Conservation (phyloP, 2,113 vertebrate species). For the Eurypyga helias region DNA sequence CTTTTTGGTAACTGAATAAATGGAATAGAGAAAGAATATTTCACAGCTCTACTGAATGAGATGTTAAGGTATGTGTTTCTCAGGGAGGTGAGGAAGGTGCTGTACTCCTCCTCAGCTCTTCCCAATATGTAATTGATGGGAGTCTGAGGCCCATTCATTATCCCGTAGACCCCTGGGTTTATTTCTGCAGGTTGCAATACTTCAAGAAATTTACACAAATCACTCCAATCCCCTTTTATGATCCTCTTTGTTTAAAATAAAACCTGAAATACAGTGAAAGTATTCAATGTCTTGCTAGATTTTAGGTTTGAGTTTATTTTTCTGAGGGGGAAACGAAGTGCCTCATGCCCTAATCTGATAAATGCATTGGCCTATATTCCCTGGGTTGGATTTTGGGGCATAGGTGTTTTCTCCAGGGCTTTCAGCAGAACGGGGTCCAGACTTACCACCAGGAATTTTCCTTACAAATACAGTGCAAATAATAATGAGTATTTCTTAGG, state of each 20-base stretch:
- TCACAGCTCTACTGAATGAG: background rate
- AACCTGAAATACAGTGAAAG: background rate
- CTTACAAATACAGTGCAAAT: background rate
- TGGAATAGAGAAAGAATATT: background rate
- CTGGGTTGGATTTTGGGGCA: background rate
- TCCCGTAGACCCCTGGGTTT: background rate
- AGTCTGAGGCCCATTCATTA: background rate
- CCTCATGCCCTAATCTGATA: background rate
- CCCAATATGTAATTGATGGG: background rate
- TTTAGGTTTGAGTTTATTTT: background rate
- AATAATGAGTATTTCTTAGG: background rate
- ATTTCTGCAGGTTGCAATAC: background rate
- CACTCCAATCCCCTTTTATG: background rate
- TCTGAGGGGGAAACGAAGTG: background rate
- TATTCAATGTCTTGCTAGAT: background rate
- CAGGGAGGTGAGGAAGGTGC: background rate
- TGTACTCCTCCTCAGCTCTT: background rate
- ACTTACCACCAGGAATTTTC: background rate
- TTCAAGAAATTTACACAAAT: background rate
- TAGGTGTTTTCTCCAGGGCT: background rate
- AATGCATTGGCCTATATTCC: rapidly evolving
- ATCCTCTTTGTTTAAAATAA: background rate
- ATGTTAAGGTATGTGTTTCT: background rate
- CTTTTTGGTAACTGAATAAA: background rate
- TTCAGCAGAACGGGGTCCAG: background rate